Conservation (phyloP, 2,888 invertebrate species). For the Polietes domitor region DNA sequence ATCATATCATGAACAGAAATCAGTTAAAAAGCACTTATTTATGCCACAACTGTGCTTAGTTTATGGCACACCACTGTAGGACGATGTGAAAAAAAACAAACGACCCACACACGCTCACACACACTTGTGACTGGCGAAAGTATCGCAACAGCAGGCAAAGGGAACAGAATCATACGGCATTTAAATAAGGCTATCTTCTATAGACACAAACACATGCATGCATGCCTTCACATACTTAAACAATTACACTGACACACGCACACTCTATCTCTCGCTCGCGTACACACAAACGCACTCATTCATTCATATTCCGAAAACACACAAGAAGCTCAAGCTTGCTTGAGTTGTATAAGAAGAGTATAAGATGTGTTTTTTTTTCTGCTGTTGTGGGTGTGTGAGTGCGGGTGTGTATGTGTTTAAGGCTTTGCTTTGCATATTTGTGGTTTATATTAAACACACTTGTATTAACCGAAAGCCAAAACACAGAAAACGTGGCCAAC, state of each 20-base stretch:
- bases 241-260: slow-evolving; percentile 45
- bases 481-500: slow-evolving; percentile 14
- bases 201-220: slow-evolving; percentile 6
- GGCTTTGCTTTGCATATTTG: slow-evolving; percentile 28
- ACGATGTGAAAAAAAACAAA: slow-evolving; percentile 39
- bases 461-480: slow-evolving; percentile 34
- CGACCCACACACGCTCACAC: slow-evolving; percentile 1
- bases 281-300: neutral
- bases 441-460: slow-evolving; percentile 29
- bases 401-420: neutral
- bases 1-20: no score
- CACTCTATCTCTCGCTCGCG: no score
- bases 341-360: neutral
- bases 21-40: no score
- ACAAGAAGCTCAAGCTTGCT: neutral
- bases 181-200: slow-evolving; percentile 31
- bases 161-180: slow-evolving; percentile 26
- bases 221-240: slow-evolving; percentile 3
- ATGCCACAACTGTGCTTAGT: neutral
- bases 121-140: slow-evolving; percentile 16
- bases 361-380: neutral
- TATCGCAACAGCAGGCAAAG: slow-evolving; percentile 6
- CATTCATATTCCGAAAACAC: neutral
- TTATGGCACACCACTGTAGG: slow-evolving; percentile 13
- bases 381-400: neutral